Percentiles rank a stretch among this genome's conserved stretches.
Evolutionary conservation across 2,888 invertebrate genomes (phyloP).

Genomic region (Smittia aterrima): DNA sequence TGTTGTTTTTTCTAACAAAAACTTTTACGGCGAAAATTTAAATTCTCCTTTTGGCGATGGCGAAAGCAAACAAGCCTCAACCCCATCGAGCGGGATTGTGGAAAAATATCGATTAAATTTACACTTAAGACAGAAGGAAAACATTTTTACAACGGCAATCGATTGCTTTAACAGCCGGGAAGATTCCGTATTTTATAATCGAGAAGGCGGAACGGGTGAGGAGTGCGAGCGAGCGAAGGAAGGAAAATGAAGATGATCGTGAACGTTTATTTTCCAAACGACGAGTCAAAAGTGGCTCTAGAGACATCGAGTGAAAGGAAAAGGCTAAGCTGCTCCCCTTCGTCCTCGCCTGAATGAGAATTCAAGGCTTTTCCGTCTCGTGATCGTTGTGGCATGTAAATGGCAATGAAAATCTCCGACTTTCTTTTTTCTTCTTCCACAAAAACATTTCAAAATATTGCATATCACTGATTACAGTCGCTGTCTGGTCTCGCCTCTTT

Average conservation of each 20-base stretch:
- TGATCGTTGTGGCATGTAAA: background rate
- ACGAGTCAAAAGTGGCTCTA: background rate
- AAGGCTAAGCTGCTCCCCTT: background rate
- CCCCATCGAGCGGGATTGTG: background rate
- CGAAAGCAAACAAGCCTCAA: background rate
- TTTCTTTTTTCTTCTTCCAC: background rate
- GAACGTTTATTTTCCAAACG: too few species aligned
- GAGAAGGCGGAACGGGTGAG: background rate
- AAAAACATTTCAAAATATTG: background rate
- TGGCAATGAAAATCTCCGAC: slow-evolving; percentile 14
- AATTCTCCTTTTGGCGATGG: background rate
- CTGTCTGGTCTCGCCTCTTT: slow-evolving; percentile 2
- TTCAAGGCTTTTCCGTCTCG: background rate
- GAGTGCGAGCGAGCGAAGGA: background rate
- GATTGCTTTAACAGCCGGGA: background rate
- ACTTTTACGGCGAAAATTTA: background rate
- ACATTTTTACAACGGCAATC: background rate
- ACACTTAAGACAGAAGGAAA: slow-evolving; percentile 19
- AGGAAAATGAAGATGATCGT: too few species aligned
- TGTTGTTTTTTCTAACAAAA: slow-evolving; percentile 10
- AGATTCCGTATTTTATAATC: background rate
- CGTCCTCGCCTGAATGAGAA: background rate
- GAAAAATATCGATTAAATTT: slow-evolving; percentile 29
- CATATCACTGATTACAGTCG: background rate
- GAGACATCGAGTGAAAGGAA: background rate